Base-by-base conservation (phyloP, 1,140 invertebrate species). In the Cotesia glomerata region DNA sequence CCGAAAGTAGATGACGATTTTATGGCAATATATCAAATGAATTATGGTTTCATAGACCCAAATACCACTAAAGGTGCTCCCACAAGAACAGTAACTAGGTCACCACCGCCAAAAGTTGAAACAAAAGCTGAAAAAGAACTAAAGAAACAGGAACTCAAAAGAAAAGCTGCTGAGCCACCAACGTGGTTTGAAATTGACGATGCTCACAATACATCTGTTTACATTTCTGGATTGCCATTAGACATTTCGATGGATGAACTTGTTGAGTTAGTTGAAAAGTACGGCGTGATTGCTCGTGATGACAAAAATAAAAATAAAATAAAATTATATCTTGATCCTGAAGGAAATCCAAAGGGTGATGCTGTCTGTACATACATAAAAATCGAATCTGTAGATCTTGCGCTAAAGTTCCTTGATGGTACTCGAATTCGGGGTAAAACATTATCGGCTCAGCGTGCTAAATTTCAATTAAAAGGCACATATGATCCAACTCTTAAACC, bases 1-100 rank as follows among this genome's bases (percentile, higher is more conserved):
- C 97, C 97, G 18, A 98, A 98, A 90, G 91, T 99, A 71, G 95
- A 98, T 89, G 96, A 98, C 80, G 96, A 99, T 77, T 99, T 99
- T 81, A 91, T 99, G 85, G 98, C 97, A 0, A 89, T 90, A 65
- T 99, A 99, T 88, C 97, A 99, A 88, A 93, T 98, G 91, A 96
- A 90, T 83, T 99, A 99, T 88, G 97, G 97, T 5, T 95, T 95
- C 84, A 88, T 85, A 16, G 84, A 88, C 72, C 34, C 0, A 26
- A 26, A 26, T 26, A 26, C 26, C 26, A 26, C 26, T 26, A 26
- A 79, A 5, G 82, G 82, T 68, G 71, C 61, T 35, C 7, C 39
- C 5, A 2, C 39, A 45, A 11, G 5, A 9, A 9, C 39, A 45
- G 5, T 8, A 11, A 2, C 39, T 11, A 7, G 8, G 11, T 5